These are phyloP conservation scores for Addax nasomaculatus DNA, from an alignment of 2,113 vertebrate genomes.

Conservation along the genomic window DNA sequence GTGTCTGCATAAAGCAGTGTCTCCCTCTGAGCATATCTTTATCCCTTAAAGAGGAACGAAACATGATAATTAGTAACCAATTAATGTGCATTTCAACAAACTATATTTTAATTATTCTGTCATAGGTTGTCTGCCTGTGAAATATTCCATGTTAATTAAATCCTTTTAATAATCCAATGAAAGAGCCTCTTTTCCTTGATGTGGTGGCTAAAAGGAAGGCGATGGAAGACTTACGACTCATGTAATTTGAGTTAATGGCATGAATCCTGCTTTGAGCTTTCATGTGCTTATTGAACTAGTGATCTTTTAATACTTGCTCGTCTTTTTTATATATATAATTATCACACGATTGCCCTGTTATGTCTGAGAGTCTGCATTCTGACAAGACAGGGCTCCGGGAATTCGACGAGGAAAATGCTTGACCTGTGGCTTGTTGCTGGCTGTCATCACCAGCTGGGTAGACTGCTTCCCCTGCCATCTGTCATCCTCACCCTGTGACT, in stretches of 20 bases:
- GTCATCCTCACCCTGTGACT: neutral
- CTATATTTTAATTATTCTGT: conserved; percentile 79
- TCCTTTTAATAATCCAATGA: conserved; percentile 57
- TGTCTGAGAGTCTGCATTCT: conserved; percentile 36
- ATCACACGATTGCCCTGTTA: conserved; percentile 57
- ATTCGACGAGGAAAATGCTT: neutral
- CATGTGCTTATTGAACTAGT: conserved; percentile 64
- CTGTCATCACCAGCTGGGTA: neutral
- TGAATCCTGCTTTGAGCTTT: conserved; percentile 67
- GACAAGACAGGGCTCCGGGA: neutral
- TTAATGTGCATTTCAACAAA: conserved; percentile 74
- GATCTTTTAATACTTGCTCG: conserved; percentile 62
- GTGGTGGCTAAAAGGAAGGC: conserved; percentile 21
- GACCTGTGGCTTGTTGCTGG: neutral
- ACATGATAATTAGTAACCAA: conserved; percentile 72
- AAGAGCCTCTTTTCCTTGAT: conserved; percentile 48
- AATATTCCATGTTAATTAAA: conserved; percentile 75
- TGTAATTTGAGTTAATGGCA: conserved; percentile 75
- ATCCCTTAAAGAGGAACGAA: conserved; percentile 61
- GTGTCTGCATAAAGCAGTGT: conserved; percentile 24
- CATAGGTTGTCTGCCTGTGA: conserved; percentile 72
- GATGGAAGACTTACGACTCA: conserved; percentile 37
- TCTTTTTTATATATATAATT: conserved; percentile 53
- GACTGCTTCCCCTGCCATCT: neutral
- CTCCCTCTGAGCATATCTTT: conserved; percentile 71